Evolutionary conservation across 2,113 vertebrate species (phyloP).

Genomic region (Amazona vittata): DNA sequence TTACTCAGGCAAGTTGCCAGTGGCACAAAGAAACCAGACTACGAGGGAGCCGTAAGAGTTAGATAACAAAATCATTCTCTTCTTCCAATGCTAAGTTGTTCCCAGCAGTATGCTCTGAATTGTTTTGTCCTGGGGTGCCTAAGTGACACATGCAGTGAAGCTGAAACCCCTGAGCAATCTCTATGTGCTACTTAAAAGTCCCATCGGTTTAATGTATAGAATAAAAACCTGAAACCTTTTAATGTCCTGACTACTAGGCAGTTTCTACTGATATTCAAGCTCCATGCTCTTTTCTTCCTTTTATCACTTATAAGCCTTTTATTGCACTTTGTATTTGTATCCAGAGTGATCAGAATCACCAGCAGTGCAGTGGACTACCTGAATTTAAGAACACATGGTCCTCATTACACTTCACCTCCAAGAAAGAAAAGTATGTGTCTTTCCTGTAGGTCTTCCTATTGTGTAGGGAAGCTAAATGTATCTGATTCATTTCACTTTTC

Average conservation of each 20-base stretch:
- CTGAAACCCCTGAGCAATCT: not conserved
- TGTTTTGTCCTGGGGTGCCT: constrained; percentile 3
- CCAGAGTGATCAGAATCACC: not conserved
- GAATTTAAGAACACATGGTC: not conserved
- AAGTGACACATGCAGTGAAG: not conserved
- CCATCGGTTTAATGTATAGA: not conserved
- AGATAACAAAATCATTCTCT: not conserved
- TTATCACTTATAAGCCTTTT: not conserved
- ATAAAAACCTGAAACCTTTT: not conserved
- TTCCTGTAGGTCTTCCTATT: not conserved
- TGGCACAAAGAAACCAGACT: not conserved
- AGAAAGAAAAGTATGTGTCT: not conserved
- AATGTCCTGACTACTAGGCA: not conserved
- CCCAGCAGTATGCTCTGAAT: not conserved
- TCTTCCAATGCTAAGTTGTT: not conserved
- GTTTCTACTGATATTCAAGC: not conserved
- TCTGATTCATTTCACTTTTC: not conserved
- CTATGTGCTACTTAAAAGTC: not conserved
- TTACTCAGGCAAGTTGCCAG: not conserved
- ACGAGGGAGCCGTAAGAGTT: not conserved
- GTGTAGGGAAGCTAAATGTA: not conserved
- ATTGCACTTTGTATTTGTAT: not conserved
- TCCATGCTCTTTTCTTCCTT: not conserved
- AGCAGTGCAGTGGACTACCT: not conserved
- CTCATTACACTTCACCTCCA: not conserved